These are phyloP conservation scores for Eudasyphora cyanicolor DNA, from an alignment of 2,888 invertebrate genomes.

Conservation along the genomic window DNA sequence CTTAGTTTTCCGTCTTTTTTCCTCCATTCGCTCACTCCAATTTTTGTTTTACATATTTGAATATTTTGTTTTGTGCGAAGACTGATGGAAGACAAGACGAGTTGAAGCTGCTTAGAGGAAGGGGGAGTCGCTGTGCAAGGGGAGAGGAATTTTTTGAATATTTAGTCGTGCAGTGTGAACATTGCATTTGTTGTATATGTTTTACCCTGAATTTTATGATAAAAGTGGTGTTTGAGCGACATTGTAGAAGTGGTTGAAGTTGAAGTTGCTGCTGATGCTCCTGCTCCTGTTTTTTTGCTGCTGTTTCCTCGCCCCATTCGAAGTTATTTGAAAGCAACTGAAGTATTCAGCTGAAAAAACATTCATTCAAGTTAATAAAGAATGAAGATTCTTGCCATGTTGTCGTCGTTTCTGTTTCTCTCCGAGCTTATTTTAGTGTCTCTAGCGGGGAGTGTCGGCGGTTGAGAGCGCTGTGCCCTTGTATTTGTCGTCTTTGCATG, in stretches of 20 bases:
- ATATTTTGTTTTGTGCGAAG: not conserved
- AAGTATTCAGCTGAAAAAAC: slow-evolving; percentile 63
- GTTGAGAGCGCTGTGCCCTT: not conserved
- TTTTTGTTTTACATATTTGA: slow-evolving; percentile 49
- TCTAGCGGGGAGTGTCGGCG: not conserved
- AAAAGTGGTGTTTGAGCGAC: slow-evolving; percentile 64
- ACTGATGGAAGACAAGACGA: too few species aligned
- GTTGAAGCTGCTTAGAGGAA: too few species aligned
- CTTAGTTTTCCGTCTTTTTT: not conserved
- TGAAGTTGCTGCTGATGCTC: slow-evolving; percentile 36
- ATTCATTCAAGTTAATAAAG: slow-evolving; percentile 60
- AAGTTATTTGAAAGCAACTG: slow-evolving; percentile 50
- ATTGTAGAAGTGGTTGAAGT: slow-evolving; percentile 49
- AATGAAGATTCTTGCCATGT: slow-evolving; percentile 5
- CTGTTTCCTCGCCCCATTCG: slow-evolving; percentile 11
- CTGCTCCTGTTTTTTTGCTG: not conserved
- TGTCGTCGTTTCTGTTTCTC: not conserved
- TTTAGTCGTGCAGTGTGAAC: not conserved
- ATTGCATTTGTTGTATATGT: not conserved
- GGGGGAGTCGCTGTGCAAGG: not conserved
- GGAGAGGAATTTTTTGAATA: not conserved
- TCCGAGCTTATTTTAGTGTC: not conserved
- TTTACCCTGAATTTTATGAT: not conserved
- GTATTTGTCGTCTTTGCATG: not conserved
- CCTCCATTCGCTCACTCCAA: slow-evolving; percentile 36